A percentile compares a stretch with the other conserved stretches of the same genome.
Evolutionary conservation across 2,888 invertebrate genomes (phyloP).

Genomic region (Alsophila aescularia): DNA sequence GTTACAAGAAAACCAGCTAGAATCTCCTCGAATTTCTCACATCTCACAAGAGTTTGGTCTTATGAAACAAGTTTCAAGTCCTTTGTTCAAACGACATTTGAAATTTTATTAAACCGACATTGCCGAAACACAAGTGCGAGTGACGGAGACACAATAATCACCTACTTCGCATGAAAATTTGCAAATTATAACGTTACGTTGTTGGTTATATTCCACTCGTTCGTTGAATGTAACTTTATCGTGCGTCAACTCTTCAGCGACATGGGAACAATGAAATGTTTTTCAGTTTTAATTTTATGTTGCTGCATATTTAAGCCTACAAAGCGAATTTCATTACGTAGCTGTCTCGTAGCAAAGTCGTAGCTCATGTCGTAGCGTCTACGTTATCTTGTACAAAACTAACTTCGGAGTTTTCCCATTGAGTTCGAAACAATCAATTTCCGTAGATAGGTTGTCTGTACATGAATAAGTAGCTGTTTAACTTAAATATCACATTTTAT

Average conservation of each 20-base stretch:
- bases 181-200: constrained; percentile 11
- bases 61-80: constrained; percentile 31
- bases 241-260: constrained; percentile 18
- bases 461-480: neutral
- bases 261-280: constrained; percentile 21
- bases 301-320: constrained; percentile 24
- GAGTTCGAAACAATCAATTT: constrained; percentile 27
- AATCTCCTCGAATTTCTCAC: constrained; percentile 11
- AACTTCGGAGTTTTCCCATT: constrained; percentile 23
- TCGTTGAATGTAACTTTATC: constrained; percentile 16
- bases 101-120: constrained; percentile 35
- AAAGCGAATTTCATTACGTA: constrained; percentile 37
- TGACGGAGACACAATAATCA: constrained; percentile 37
- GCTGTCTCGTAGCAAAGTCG: constrained; percentile 36
- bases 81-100: constrained; percentile 27
- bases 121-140: constrained; percentile 20
- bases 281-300: constrained; percentile 7
- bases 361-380: constrained; percentile 33
- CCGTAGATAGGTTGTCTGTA: neutral
- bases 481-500: too few species aligned
- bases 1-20: constrained; percentile 6
- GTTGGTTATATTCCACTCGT: constrained; percentile 21
- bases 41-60: constrained; percentile 15
- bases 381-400: constrained; percentile 28
- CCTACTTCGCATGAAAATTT: constrained; percentile 14